Evolutionary conservation across 2,797 vertebrate genomes (phyloP).

Genomic region (Leptoclinus maculatus): DNA sequence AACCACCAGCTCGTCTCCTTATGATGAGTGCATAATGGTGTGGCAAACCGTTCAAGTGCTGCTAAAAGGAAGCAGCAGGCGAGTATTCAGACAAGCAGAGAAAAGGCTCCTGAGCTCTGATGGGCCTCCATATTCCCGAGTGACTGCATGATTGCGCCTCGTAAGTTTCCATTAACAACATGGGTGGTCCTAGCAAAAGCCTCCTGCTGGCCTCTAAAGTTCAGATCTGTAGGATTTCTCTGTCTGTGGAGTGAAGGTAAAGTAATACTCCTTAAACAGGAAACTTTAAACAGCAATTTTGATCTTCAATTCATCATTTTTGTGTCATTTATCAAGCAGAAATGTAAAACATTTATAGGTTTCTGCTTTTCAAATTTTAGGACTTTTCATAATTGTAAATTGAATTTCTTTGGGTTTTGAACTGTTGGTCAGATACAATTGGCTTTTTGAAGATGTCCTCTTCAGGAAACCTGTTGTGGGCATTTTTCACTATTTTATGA

Average conservation of each 20-base stretch:
- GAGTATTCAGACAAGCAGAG: conserved; percentile 21
- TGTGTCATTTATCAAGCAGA: not conserved
- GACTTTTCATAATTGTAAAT: not conserved
- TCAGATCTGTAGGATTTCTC: conserved; percentile 18
- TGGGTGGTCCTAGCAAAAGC: conserved; percentile 33
- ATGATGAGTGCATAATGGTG: conserved; percentile 54
- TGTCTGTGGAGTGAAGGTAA: conserved; percentile 1
- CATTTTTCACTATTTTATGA: not conserved
- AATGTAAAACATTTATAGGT: not conserved
- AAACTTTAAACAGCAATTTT: not conserved
- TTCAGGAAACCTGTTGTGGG: not conserved
- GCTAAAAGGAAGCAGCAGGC: conserved; percentile 40
- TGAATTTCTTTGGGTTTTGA: not conserved
- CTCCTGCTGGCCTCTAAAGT: conserved; percentile 22
- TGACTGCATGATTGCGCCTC: conserved; percentile 67
- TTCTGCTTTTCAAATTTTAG: not conserved
- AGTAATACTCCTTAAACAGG: not conserved
- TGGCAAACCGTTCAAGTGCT: conserved; percentile 37
- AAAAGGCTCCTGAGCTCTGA: conserved; percentile 42
- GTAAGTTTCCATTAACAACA: conserved; percentile 75
- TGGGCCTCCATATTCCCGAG: conserved; percentile 49
- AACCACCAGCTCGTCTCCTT: conserved; percentile 17
- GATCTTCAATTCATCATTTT: not conserved
- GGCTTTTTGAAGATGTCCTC: not conserved
- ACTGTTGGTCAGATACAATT: not conserved